A percentile compares a stretch with the other conserved stretches of the same genome.
Conservation (phyloP, 2,888 invertebrate species). For the Tiphia femorata region DNA sequence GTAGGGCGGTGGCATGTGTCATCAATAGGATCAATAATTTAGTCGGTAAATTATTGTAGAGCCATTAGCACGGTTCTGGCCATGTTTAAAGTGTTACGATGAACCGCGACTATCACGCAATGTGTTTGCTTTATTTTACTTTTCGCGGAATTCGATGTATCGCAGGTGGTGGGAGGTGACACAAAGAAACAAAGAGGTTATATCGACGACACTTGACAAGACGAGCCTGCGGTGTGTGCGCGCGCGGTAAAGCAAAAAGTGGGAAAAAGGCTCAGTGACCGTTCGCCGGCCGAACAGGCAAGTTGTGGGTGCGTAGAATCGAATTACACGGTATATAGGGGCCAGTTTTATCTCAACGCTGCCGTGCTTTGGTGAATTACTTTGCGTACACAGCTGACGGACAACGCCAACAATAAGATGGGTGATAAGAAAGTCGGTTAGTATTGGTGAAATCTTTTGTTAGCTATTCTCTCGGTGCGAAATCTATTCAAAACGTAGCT, state of each 20-base stretch:
- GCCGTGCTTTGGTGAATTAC: neutral
- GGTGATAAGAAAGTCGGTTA: conserved; percentile 35
- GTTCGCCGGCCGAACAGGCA: conserved; percentile 22
- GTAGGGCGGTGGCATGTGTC: conserved; percentile 35
- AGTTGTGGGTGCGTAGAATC: neutral
- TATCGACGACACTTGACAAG: conserved; percentile 26
- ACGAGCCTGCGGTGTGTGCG: conserved; percentile 13
- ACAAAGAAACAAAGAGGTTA: conserved; percentile 17
- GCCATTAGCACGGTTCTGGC: too few species aligned
- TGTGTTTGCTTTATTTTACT: too few species aligned
- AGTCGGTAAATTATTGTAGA: conserved; percentile 4
- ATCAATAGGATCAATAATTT: conserved; percentile 35
- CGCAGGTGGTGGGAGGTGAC: neutral
- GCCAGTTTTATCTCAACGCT: neutral
- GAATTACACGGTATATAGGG: neutral
- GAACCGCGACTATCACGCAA: too few species aligned
- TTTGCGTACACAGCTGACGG: conserved; percentile 1
- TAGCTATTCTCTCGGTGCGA: too few species aligned
- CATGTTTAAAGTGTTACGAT: too few species aligned
- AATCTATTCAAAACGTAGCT: too few species aligned
- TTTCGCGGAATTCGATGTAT: neutral
- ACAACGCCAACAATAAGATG: conserved; percentile 26
- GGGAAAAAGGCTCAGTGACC: conserved; percentile 20
- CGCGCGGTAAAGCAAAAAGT: conserved; percentile 6
- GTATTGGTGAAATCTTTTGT: too few species aligned